Evolutionary conservation across 1,140 invertebrate genomes (phyloP), one percentile per base, ranked within the genome.

Genomic region (Leptoteleia sp.): DNA sequence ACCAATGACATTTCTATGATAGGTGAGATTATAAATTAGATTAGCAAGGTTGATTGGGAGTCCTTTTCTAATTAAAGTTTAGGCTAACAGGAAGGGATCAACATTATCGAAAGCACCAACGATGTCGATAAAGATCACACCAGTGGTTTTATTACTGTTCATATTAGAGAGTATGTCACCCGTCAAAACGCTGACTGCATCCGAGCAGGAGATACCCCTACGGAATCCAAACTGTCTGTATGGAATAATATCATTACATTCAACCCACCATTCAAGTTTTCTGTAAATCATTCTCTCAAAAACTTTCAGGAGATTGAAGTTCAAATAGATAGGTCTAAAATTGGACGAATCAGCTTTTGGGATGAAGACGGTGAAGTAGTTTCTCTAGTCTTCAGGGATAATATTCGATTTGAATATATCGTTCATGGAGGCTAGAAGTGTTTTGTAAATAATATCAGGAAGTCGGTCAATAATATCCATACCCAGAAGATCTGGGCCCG

Each of bases 1-100:
- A 6, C 42, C 50, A 8, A 0, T 55, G 5, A 64, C 15, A 12
- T 29, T 11, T 12, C 47, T 54, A 7, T 16, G 12, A 25, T 22
- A 57, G 6, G 50, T 65, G 5, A 65, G 9, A 1, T 50, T 33
- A 16, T 73, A 73, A 4, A 73, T 47, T n/a, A 17, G 47, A 22
- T 19, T 61, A 0, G 8, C 16, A 2, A 61, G 12, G 1, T 22
- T 9, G 27, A 6, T 35, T 0, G 70, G 57, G 0, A 64, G 13
- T 0, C 59, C 43, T 1, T 25, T 2, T 5, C 59, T n/a, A 9
- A 29, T 13, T 4, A 73, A 3, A 3, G 27, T 1, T 40, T 64
- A 57, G 4, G 33, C 6, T 6, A 73, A 9, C 0, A 73, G 0
- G 0, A 17, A 33, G 0, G 52, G 48, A 15, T 73, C 50, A 0